These are phyloP conservation scores for Lepidurus apus DNA, from an alignment of 1,140 invertebrate species.

Conservation along the genomic window DNA sequence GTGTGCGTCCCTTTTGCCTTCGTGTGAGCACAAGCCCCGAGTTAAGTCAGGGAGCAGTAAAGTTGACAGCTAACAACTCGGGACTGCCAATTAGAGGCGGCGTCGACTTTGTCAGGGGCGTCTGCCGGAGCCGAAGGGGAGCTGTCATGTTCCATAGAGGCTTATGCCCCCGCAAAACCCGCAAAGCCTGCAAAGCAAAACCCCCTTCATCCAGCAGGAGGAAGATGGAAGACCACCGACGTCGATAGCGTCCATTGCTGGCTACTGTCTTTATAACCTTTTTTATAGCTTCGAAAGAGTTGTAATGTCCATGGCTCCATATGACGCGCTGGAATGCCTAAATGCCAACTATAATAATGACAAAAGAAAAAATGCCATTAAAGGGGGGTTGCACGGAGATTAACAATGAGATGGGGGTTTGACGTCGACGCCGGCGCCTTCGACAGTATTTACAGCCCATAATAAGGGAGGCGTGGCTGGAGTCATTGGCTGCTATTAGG, in stretches of 20 bases:
- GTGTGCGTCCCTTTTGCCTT: conserved; percentile 23
- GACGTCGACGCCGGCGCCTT: neutral
- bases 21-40: neutral
- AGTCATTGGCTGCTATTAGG: neutral
- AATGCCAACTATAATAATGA: neutral
- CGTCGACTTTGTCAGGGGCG: conserved; percentile 12
- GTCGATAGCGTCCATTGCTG: conserved; percentile 13
- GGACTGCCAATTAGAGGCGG: conserved; percentile 20
- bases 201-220: neutral
- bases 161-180: neutral
- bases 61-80: conserved; percentile 19
- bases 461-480: conserved; percentile 9
- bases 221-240: neutral
- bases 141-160: conserved; percentile 3
- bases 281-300: neutral
- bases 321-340: neutral
- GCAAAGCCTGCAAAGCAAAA: neutral
- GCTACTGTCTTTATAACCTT: conserved; percentile 15
- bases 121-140: neutral
- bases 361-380: neutral
- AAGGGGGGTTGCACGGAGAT: neutral
- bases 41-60: neutral
- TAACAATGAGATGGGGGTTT: neutral
- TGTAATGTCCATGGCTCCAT: neutral
- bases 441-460: neutral